Evolutionary conservation across 2,113 vertebrate species (phyloP), one percentile per base, ranked within the genome.

Genomic region (Scortum barcoo): DNA sequence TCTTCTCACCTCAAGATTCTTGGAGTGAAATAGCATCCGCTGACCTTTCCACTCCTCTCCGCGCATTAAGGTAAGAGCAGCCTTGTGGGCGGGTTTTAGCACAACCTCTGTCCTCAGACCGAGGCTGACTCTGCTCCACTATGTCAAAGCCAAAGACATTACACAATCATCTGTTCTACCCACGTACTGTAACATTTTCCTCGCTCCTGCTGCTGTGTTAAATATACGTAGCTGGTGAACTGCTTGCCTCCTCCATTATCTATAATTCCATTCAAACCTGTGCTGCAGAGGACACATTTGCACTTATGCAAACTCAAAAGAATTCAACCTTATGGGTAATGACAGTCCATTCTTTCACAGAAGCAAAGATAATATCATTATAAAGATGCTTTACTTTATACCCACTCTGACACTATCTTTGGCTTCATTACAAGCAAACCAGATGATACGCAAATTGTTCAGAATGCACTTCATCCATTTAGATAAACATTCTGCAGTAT

Each of bases 101-200:
- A 42, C 58, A 79, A 61, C 80, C 77, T 74, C 10, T 24, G 57
- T 73, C 81, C 75, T 80, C 72, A 72, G 78, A 82, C 77, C 14
- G 22, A 80, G 50, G 67, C 83, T 38, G 77, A 84, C 60, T 91
- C 69, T 70, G 51, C 46, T 87, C 46, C 6, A 78, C 80, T 81
- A 78, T 85, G 81, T 81, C 84, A 75, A 76, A 88, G 82, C 84
- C 83, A 85, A 77, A 78, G 66, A 86, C 69, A 82, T 92, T 90
- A 86, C 78, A 84, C 88, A 90, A 92, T 78, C 78, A 73, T 53
- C 74, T 14, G 1, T 72, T 82, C 80, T 80, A 85, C 86, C 86
- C 88, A 88, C 86, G 12, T 76, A 79, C 50, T 56, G 24, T 44
- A 14, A 70, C 65, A 30, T 79, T 71, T 82, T 68, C 65, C 63